Evolutionary conservation across 1,140 invertebrate genomes (phyloP).

Genomic region (Portunus trituberculatus): DNA sequence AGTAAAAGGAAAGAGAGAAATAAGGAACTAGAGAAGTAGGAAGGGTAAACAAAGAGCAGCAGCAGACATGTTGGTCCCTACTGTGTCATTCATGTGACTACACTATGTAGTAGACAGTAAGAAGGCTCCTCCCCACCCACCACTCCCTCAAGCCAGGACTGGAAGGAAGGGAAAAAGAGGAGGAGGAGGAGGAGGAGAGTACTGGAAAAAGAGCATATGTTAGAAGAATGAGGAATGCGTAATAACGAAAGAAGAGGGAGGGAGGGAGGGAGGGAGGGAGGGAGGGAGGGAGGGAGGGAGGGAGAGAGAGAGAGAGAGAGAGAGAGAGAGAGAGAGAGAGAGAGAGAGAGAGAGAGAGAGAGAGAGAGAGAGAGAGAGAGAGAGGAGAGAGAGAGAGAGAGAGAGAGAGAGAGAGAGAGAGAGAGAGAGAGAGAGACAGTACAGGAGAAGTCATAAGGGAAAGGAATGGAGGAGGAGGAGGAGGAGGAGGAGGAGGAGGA

Average conservation of each 20-base stretch:
- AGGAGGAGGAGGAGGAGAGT: constrained; percentile 13
- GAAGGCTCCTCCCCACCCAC: too few relatives aligned
- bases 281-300: not conserved
- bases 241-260: not conserved
- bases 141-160: not conserved
- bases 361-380: not conserved
- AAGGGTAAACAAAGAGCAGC: too few relatives aligned
- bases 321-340: not conserved
- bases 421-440: not conserved
- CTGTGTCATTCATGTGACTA: too few relatives aligned
- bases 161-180: not conserved
- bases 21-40: too few relatives aligned
- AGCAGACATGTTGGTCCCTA: too few relatives aligned
- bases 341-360: not conserved
- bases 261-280: not conserved
- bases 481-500: not conserved
- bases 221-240: not conserved
- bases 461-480: not conserved
- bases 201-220: not conserved
- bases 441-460: not conserved
- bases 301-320: not conserved
- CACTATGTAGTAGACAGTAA: too few relatives aligned
- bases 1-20: too few relatives aligned
- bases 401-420: not conserved
- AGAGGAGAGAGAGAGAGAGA: not conserved